Base-by-base conservation (phyloP, 1,140 invertebrate genomes). In the Belonocnema kinseyi region DNA sequence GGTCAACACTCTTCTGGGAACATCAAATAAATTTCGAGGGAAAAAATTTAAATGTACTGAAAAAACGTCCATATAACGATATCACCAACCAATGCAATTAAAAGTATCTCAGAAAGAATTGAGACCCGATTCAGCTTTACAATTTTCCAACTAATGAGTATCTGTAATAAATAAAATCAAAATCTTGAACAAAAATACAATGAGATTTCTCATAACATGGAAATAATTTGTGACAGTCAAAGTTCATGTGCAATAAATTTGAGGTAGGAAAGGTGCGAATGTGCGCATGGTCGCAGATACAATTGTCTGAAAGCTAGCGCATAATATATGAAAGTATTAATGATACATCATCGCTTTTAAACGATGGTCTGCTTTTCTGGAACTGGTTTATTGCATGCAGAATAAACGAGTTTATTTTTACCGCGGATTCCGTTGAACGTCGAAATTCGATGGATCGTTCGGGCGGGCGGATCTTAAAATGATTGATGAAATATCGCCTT, bases 401-500 rank as follows among this genome's bases (percentile, higher is more conserved):
- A 7, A 33, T 33, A 33, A 33, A n/a, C 26, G 13, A 66, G 61
- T 66, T 66, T 66, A 66, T 66, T 46, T 66, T 33, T 66, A 33
- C 40, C 40, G 26, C 52, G 76, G 74, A 77, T 83, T 61, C 72
- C 75, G 78, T 71, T 71, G 76, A 77, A 33, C 72, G 72, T 66
- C 76, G 76, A 72, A 50, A 77, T 77, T 77, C 76, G 56, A 77
- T 73, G n/a, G 66, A 75, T 26, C 53, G 56, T 73, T 40, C 17
- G 78, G 76, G 77, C 80, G 83, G 82, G 79, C 75, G 82, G 78
- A 86, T 86, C 81, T 77, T 77, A 80, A 83, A 84, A 85, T 87
- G 86, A 88, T 88, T 87, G 87, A 88, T 88, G 84, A 85, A 85
- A 86, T 85, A 80, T 83, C 83, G 82, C 70, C 78, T 81, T 80